A percentile compares a stretch with the other conserved stretches of the same genome.
These are phyloP conservation scores for Epirrita christyi DNA, from an alignment of 2,888 invertebrate species.

Conservation along the genomic window DNA sequence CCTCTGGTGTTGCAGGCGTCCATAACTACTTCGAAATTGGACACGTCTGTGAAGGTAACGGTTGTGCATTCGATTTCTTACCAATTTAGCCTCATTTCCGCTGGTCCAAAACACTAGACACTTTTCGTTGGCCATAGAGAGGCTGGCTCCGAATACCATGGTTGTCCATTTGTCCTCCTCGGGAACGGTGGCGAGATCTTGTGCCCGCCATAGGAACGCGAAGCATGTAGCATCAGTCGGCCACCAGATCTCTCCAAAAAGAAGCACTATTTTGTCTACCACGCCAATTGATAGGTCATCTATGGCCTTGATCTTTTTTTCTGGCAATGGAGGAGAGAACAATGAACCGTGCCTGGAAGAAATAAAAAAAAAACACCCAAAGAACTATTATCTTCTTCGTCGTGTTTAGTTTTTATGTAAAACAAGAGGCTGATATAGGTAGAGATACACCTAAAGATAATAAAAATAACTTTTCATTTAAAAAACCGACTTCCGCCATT, in stretches of 20 bases:
- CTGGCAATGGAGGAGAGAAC: slow-evolving; percentile 13
- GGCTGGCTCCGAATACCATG: slow-evolving; percentile 13
- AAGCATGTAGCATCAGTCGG: slow-evolving; percentile 1
- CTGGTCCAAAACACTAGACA: slow-evolving; percentile 16
- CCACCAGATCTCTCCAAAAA: slow-evolving; percentile 20
- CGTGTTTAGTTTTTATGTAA: no score
- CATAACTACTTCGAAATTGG: neutral
- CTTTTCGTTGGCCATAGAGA: slow-evolving; percentile 19
- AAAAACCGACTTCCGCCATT: no score
- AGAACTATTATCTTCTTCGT: no score
- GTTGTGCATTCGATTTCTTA: neutral
- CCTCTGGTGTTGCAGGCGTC: no score
- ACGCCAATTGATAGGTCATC: slow-evolving; percentile 17
- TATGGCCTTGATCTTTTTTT: slow-evolving; percentile 9
- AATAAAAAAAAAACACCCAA: neutral
- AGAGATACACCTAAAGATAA: no score
- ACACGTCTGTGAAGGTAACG: no score
- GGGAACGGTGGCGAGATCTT: slow-evolving; percentile 2
- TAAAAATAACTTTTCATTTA: no score
- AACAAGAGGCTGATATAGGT: no score
- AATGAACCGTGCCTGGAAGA: slow-evolving; percentile 14
- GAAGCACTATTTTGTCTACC: slow-evolving; percentile 15
- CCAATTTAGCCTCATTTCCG: slow-evolving; percentile 16
- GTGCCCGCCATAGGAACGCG: slow-evolving; percentile 16
- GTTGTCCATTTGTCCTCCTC: slow-evolving; percentile 18